Evolutionary conservation across 2,113 vertebrate genomes (phyloP).

Genomic region (Anhinga anhinga): DNA sequence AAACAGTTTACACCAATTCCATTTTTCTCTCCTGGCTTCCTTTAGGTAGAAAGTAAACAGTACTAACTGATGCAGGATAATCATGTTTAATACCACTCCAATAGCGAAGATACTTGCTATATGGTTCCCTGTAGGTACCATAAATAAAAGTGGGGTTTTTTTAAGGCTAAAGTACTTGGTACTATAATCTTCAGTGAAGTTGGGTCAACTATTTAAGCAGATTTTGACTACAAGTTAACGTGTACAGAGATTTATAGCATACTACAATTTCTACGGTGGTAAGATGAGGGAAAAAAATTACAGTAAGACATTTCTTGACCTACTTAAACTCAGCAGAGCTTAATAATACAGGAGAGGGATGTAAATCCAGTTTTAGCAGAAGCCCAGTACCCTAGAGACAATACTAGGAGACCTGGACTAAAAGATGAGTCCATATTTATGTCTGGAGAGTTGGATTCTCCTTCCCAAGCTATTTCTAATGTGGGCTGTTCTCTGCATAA

Average conservation of each 20-base stretch:
- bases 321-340: neutral
- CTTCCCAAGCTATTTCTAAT: neutral
- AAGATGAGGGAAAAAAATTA: neutral
- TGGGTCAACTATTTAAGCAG: conserved; percentile 17
- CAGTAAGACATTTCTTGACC: conserved; percentile 29
- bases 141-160: neutral
- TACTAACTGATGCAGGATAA: neutral
- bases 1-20: neutral
- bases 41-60: neutral
- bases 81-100: neutral
- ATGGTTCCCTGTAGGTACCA: neutral
- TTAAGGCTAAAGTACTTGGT: conserved; percentile 58
- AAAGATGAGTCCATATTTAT: neutral
- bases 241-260: conserved; percentile 13
- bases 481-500: neutral
- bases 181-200: neutral
- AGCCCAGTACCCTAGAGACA: neutral
- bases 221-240: conserved; percentile 19
- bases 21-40: neutral
- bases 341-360: neutral
- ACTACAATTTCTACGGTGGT: neutral
- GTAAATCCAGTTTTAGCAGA: neutral
- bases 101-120: neutral
- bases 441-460: neutral
- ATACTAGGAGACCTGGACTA: neutral